These are phyloP conservation scores for Calameuta idolon DNA, from an alignment of 2,888 invertebrate species.

Conservation along the genomic window DNA sequence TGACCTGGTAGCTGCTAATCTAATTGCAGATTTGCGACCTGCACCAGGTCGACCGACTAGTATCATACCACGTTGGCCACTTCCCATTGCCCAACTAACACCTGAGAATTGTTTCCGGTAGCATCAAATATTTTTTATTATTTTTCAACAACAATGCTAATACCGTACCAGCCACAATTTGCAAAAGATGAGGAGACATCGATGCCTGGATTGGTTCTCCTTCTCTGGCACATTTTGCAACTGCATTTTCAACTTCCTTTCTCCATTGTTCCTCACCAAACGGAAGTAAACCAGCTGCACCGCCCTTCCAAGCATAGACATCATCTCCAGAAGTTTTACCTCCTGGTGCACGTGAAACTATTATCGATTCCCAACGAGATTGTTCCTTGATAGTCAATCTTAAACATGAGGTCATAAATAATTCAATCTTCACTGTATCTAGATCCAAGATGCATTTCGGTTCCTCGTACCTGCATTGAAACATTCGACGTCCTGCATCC, in stretches of 20 bases:
- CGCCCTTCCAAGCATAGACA: slow-evolving; percentile 54
- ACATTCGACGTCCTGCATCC: slow-evolving; percentile 52
- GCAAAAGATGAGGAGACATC: slow-evolving; percentile 53
- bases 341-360: slow-evolving; percentile 41
- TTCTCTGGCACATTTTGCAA: slow-evolving; percentile 54
- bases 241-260: slow-evolving; percentile 53
- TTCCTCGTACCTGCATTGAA: slow-evolving; percentile 45
- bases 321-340: slow-evolving; percentile 33
- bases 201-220: slow-evolving; percentile 55
- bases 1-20: slow-evolving; percentile 49
- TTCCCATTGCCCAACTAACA: slow-evolving; percentile 58
- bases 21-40: slow-evolving; percentile 57
- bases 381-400: slow-evolving; percentile 46
- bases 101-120: slow-evolving; percentile 33
- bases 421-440: background rate
- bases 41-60: slow-evolving; percentile 60
- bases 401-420: background rate
- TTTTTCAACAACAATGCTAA: background rate
- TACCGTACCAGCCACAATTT: slow-evolving; percentile 48
- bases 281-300: slow-evolving; percentile 39
- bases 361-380: slow-evolving; percentile 47
- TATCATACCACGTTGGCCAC: slow-evolving; percentile 52
- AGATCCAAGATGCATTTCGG: background rate
- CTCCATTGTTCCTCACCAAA: slow-evolving; percentile 54
- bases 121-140: background rate